Evolutionary conservation across 2,113 vertebrate species (phyloP), one percentile per base, ranked within the genome.

Genomic region (Ptilorrhoa leucosticta): DNA sequence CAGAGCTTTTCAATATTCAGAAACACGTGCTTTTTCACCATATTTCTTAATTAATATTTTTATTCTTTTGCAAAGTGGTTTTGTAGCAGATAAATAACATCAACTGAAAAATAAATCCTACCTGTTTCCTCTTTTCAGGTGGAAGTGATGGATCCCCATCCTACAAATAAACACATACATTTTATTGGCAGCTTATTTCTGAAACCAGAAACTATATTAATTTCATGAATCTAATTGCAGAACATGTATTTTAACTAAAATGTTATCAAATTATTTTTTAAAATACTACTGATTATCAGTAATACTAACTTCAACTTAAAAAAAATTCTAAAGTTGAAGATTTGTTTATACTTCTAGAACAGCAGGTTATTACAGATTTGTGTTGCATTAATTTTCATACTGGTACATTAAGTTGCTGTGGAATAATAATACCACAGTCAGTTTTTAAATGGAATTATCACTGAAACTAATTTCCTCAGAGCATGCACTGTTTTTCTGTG

Each of bases 91-190:
- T 72, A 68, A 81, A 60, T 51, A 86, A 70, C 2, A 7, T 23
- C 51, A 90, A 66, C 26, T 27, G n/a, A 88, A 78, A 93, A 79
- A 90, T 78, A 40, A 65, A 72, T 84, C 98, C 97, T 96, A 99
- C 99, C 98, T 99, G 99, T 89, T 99, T 99, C 72, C 99, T 98
- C 96, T 99, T 99, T 89, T 99, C 99, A n/a, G 99, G 99, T 1
- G 99, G 99, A 94, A 99, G 97, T 11, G 99, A 98, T 4, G 98
- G 98, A 95, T 99, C 99, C n/a, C 99, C 99, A 95, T 99, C 99
- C 99, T 99, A 91, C 47, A 97, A 95, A 94, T 80, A 90, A 96
- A 96, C 4, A 65, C 48, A 94, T 13, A 19, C 14, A 76, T 61
- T 96, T 97, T 68, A 96, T n/a, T 71, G 11, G 15, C 28, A 94